Conservation (phyloP, 2,888 invertebrate genomes). For the Drosophila stalkeri region DNA sequence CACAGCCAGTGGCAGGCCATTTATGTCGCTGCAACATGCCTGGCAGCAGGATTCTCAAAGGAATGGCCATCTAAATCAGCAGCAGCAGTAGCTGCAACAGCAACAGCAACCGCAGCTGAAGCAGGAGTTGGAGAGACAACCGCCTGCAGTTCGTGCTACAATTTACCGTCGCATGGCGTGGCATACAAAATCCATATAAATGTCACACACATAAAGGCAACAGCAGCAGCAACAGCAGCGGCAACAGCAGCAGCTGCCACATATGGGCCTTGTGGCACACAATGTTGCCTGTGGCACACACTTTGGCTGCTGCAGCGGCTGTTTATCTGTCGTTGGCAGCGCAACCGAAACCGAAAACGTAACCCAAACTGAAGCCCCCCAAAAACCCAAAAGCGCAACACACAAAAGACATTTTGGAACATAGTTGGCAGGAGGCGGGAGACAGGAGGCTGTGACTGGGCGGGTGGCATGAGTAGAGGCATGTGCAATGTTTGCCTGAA, state of each 20-base stretch:
- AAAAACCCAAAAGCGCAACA: slow-evolving; percentile 10
- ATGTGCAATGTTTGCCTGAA: slow-evolving; percentile 66
- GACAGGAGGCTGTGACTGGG: not conserved
- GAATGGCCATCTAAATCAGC: slow-evolving; percentile 20
- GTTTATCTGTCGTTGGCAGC: slow-evolving; percentile 29
- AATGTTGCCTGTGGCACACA: slow-evolving; percentile 61
- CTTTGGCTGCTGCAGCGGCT: slow-evolving; percentile 47
- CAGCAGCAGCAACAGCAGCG: slow-evolving; percentile 37
- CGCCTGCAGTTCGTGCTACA: slow-evolving; percentile 48
- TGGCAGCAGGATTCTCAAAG: slow-evolving; percentile 16
- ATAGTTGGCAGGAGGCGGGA: not conserved
- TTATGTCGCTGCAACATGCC: slow-evolving; percentile 19
- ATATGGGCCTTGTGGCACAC: slow-evolving; percentile 56
- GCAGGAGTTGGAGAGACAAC: not conserved
- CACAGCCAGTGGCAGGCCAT: slow-evolving; percentile 30
- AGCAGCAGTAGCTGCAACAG: too few species aligned
- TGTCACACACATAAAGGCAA: slow-evolving; percentile 44
- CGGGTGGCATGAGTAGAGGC: slow-evolving; percentile 31
- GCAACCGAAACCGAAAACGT: slow-evolving; percentile 25
- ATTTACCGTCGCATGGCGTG: slow-evolving; percentile 32
- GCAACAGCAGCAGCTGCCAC: slow-evolving; percentile 41
- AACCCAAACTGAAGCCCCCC: slow-evolving; percentile 29
- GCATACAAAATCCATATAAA: slow-evolving; percentile 56
- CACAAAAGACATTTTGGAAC: slow-evolving; percentile 56
- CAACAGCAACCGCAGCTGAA: too few species aligned